A percentile compares a stretch with the other conserved stretches of the same genome.
Conservation (phyloP, 2,888 invertebrate genomes). For the Pandemis cinnamomeana region DNA sequence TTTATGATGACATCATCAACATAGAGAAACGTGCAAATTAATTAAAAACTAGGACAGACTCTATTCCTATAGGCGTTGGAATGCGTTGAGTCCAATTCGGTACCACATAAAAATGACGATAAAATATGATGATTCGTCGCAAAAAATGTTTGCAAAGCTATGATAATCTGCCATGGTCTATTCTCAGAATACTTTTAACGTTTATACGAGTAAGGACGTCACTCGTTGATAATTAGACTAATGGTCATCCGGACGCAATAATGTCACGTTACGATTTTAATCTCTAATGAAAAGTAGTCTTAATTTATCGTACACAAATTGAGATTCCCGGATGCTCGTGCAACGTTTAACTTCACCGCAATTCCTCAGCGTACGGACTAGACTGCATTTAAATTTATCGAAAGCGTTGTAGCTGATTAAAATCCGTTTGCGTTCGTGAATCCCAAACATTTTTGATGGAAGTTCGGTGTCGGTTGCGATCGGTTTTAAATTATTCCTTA, state of each 20-base stretch:
- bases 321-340: slow-evolving; percentile 38
- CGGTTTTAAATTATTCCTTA: not conserved
- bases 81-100: not conserved
- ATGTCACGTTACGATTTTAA: slow-evolving; percentile 22
- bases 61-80: not conserved
- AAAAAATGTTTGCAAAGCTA: not conserved
- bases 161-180: not conserved
- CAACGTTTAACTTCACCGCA: slow-evolving; percentile 43
- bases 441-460: slow-evolving; percentile 14
- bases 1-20: not conserved
- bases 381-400: slow-evolving; percentile 47
- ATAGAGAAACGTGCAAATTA: not conserved
- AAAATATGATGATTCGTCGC: not conserved
- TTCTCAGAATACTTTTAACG: not conserved
- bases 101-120: not conserved
- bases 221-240: slow-evolving; percentile 9
- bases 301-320: slow-evolving; percentile 42
- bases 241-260: slow-evolving; percentile 22
- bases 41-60: not conserved
- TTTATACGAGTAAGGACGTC: slow-evolving; percentile 1
- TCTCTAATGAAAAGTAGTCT: slow-evolving; percentile 27
- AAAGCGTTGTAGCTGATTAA: slow-evolving; percentile 56
- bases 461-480: not conserved
- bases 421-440: slow-evolving; percentile 42
- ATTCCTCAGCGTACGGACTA: slow-evolving; percentile 45